Percentiles rank a stretch among this genome's conserved stretches.
These are phyloP conservation scores for Cenopis cana DNA, from an alignment of 2,888 invertebrate species.

Conservation along the genomic window DNA sequence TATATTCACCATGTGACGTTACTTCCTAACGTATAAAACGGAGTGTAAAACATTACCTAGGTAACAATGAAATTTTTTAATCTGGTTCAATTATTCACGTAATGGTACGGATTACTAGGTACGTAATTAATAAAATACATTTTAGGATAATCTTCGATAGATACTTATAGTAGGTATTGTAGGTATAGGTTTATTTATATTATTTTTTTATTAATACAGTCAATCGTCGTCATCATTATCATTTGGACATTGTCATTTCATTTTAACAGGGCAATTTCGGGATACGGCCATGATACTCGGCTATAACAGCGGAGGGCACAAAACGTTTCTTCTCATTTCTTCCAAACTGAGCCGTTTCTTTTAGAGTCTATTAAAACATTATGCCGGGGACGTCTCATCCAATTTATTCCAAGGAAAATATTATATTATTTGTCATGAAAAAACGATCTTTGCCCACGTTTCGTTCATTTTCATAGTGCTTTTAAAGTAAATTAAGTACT, in stretches of 20 bases:
- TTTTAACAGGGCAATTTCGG: neutral
- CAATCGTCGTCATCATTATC: neutral
- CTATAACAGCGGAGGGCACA: slow-evolving; percentile 22
- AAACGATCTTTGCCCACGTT: slow-evolving; percentile 32
- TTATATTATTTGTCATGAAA: slow-evolving; percentile 32
- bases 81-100: too few relatives aligned
- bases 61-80: too few relatives aligned
- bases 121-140: too few relatives aligned
- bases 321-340: slow-evolving; percentile 41
- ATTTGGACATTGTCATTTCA: slow-evolving; percentile 3
- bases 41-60: too few relatives aligned
- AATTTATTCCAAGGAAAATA: slow-evolving; percentile 38
- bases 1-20: too few relatives aligned
- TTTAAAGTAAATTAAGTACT: slow-evolving; percentile 35
- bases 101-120: too few relatives aligned
- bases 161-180: too few relatives aligned
- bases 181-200: too few relatives aligned
- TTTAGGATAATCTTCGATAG: too few relatives aligned
- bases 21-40: too few relatives aligned
- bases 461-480: slow-evolving; percentile 29
- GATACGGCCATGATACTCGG: slow-evolving; percentile 24
- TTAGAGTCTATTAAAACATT: slow-evolving; percentile 42
- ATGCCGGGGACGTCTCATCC: slow-evolving; percentile 35
- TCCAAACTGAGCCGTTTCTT: slow-evolving; percentile 32
- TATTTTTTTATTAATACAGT: neutral